phyloP scores from a whole-genome alignment of 92 coral and sea anemone species.

The Umimayanthus kanabou region DNA sequence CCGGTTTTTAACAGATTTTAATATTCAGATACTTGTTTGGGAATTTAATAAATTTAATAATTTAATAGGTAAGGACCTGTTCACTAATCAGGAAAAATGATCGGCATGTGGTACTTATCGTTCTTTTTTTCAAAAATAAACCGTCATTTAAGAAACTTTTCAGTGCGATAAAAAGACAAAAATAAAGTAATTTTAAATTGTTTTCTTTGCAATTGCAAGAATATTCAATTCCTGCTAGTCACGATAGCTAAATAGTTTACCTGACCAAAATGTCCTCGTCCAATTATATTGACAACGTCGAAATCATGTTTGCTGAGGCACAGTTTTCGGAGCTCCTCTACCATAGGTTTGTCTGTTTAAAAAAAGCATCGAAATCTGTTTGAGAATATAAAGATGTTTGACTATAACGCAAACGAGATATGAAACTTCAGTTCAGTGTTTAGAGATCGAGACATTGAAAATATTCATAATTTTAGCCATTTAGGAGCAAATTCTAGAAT shows the following conservation, averaged over 20 bases:
- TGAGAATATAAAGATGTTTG: background rate
- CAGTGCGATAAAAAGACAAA: too few species aligned
- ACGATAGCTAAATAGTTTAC: conserved; percentile 37
- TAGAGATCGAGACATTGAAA: background rate
- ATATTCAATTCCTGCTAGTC: too few species aligned
- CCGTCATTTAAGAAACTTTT: background rate
- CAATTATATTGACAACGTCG: conserved; percentile 85
- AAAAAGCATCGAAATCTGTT: background rate
- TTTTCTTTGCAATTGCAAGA: background rate
- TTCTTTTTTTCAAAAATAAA: background rate
- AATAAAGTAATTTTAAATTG: background rate
- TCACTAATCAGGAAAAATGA: background rate
- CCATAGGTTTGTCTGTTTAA: conserved; percentile 68
- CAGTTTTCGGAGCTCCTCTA: conserved; percentile 71
- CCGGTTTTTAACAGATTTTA: too few species aligned
- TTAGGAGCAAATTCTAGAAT: too few species aligned
- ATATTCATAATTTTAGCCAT: too few species aligned
- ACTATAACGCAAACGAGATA: background rate
- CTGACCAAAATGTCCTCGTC: conserved; percentile 99
- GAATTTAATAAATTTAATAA: too few species aligned
- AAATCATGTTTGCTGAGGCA: conserved; percentile 83
- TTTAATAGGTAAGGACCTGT: too few species aligned
- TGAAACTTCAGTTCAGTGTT: background rate
- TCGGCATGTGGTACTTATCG: background rate
- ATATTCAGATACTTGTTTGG: too few species aligned